Conservation (phyloP, 2,888 invertebrate genomes). For the Opisthograptis luteolata region DNA sequence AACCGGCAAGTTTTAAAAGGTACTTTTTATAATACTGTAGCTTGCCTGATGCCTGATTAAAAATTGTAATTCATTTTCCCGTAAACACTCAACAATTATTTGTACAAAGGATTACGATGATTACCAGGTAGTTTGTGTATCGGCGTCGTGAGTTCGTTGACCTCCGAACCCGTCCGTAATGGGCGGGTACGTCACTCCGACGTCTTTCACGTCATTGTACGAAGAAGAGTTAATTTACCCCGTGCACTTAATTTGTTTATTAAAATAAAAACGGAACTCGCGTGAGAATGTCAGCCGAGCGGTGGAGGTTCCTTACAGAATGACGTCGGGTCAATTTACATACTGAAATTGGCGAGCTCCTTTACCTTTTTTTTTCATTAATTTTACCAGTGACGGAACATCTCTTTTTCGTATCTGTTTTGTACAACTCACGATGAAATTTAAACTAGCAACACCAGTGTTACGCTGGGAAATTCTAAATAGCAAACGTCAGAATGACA, state of each 20-base stretch:
- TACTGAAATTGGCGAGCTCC: constrained; percentile 19
- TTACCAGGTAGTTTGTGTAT: constrained; percentile 19
- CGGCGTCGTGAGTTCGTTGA: constrained; percentile 44
- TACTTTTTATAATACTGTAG: too few relatives aligned
- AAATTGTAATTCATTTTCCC: neutral
- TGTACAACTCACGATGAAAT: too few relatives aligned
- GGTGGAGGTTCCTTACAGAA: constrained; percentile 33
- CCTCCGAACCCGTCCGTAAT: constrained; percentile 64
- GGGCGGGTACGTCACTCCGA: constrained; percentile 69
- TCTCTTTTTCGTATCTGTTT: too few relatives aligned
- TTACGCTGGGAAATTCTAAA: too few relatives aligned
- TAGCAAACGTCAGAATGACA: too few relatives aligned
- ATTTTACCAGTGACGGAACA: neutral
- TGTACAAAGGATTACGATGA: constrained; percentile 22
- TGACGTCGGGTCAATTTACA: constrained; percentile 17
- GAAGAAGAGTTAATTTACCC: constrained; percentile 75
- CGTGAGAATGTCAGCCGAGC: constrained; percentile 30
- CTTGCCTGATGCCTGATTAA: too few relatives aligned
- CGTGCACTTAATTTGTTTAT: constrained; percentile 67
- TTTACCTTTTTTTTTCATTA: constrained; percentile 7
- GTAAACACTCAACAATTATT: constrained; percentile 8
- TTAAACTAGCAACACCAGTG: too few relatives aligned
- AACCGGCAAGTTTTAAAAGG: too few relatives aligned
- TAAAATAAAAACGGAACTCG: constrained; percentile 47
- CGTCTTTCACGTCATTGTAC: constrained; percentile 62